Base-by-base conservation (phyloP, 2,888 invertebrate genomes). In the Chesias legatella region DNA sequence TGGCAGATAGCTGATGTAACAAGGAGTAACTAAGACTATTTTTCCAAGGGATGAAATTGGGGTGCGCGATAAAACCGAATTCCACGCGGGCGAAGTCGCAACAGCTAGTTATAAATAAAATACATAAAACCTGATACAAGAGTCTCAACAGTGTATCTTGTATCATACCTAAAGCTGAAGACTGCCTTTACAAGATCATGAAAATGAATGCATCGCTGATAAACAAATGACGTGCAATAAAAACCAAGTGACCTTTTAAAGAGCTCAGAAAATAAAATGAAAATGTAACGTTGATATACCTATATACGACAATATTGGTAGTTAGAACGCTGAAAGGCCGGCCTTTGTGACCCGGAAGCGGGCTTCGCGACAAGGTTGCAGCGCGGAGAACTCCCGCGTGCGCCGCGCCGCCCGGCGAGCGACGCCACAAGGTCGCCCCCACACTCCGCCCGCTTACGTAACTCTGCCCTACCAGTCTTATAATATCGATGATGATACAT, bases 341-440 rank as follows among this genome's bases (percentile, higher is more conserved):
- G 78, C 79, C 79, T 78, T 79, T 72, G 58, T 71, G 73, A 84
- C 83, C 82, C 85, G 86, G 86, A 85, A 86, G 76, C 72, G 59
- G 73, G 75, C 73, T 76, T 71, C 70, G 62, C 67, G 69, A 72
- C 86, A 85, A 86, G 84, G 86, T 79, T 79, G 71, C 60, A 43
- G 62, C 56, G 37, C 25, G 34, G 38, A 32, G 34, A 48, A 55
- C 56, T 51, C 60, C 63, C 64, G 60, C 64, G 59, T 64, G 59
- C 66, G 62, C 60, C 58, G 57, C 58, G 59, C 58, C 60, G 51
- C 45, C 48, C 53, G 35, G 39, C 38, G 21, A 20, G 13, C 40
- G 17, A 8, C 45, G 34, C 33, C 39, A 35, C 61, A 64, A 63
- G 67, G 65, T 63, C 63, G 58, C 59, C 56, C n/a, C 58, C 65